phyloP scores from a whole-genome alignment of 1,140 invertebrate genomes.

The Aleiodes sp. region DNA sequence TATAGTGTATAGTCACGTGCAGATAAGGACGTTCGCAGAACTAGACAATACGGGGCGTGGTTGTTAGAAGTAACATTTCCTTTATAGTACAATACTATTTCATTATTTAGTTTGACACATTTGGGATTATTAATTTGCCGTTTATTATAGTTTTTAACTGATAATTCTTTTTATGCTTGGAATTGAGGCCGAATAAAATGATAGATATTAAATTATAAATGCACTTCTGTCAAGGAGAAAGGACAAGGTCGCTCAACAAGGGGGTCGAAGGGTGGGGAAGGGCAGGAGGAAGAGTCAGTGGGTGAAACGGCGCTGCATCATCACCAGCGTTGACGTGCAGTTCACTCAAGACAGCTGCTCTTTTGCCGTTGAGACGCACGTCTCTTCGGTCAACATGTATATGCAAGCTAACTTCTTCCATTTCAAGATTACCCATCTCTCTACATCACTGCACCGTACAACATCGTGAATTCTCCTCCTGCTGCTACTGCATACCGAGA shows the following conservation, averaged over 20 bases:
- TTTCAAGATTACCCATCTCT: background rate
- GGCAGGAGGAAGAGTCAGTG: too few species aligned
- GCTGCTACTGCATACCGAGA: constrained; percentile 23
- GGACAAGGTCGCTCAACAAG: constrained; percentile 31
- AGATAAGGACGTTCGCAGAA: constrained; percentile 27
- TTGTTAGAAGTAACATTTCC: background rate
- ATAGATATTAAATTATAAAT: constrained; percentile 1
- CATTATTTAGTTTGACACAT: constrained; percentile 12
- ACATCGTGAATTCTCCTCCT: too few species aligned
- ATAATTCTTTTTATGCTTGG: background rate
- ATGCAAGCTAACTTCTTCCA: background rate
- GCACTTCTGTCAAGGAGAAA: constrained; percentile 5
- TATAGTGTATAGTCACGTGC: constrained; percentile 23
- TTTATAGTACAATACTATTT: constrained; percentile 1
- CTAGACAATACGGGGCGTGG: constrained; percentile 26
- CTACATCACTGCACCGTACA: too few species aligned
- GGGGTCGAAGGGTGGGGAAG: too few species aligned
- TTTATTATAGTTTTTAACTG: too few species aligned
- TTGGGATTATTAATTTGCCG: constrained; percentile 4
- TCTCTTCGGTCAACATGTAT: constrained; percentile 9
- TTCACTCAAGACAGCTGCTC: constrained; percentile 26
- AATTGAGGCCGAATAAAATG: background rate
- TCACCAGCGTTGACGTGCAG: constrained; percentile 5
- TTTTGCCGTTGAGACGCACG: constrained; percentile 13
- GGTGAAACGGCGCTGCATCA: background rate